These are phyloP conservation scores for Montipora foliosa DNA, from an alignment of 64 coral and sea anemone genomes.

Conservation along the genomic window DNA sequence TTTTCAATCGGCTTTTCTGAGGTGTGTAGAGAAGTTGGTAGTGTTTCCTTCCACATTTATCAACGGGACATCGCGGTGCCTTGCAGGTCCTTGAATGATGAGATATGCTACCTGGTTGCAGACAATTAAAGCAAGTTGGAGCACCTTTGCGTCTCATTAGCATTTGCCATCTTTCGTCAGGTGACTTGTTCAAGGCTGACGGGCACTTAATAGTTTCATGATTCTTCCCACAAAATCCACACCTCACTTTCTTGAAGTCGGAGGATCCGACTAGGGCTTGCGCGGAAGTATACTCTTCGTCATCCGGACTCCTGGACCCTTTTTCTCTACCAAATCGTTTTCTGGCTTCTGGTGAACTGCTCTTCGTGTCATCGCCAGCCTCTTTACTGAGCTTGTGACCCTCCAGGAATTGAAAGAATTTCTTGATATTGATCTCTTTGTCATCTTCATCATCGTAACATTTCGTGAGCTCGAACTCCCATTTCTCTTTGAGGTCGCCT, in stretches of 20 bases:
- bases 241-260: too few relatives aligned
- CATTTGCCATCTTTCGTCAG: neutral
- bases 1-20: neutral
- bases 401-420: too few relatives aligned
- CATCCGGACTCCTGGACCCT: too few relatives aligned
- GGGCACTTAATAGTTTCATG: neutral
- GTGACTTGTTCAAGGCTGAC: neutral
- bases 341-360: too few relatives aligned
- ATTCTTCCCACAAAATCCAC: too few relatives aligned
- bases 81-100: neutral
- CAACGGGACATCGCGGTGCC: neutral
- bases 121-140: neutral
- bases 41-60: neutral
- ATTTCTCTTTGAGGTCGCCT: slow-evolving; percentile 14
- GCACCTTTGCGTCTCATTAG: neutral
- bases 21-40: neutral
- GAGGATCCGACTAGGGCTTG: too few relatives aligned
- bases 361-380: too few relatives aligned
- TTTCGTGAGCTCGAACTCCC: slow-evolving; percentile 44
- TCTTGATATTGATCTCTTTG: slow-evolving; percentile 3
- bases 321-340: too few relatives aligned
- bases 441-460: slow-evolving; percentile 23
- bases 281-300: too few relatives aligned
- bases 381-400: neutral
- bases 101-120: neutral